These are phyloP conservation scores for Coreius guichenoti DNA, from an alignment of 2,797 vertebrate species.

Conservation along the genomic window DNA sequence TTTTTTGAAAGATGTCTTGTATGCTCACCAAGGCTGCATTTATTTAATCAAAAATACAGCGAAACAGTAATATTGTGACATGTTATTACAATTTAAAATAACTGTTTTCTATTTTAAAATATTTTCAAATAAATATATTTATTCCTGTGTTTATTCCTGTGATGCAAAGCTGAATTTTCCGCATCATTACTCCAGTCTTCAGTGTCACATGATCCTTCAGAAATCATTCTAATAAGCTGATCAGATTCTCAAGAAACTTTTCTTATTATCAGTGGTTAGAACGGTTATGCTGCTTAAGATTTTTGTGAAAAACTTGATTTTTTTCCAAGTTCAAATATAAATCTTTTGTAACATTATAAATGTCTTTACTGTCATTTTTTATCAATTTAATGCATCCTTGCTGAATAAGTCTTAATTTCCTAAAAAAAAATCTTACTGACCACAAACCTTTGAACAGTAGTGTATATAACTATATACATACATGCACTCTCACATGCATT, in stretches of 20 bases:
- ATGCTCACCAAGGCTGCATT: background rate
- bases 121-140: background rate
- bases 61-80: background rate
- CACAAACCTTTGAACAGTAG: background rate
- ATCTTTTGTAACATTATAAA: background rate
- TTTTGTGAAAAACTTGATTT: background rate
- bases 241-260: background rate
- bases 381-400: background rate
- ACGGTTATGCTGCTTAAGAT: too few species aligned
- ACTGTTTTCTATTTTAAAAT: background rate
- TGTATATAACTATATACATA: background rate
- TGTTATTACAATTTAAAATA: background rate
- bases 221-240: background rate
- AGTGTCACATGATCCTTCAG: constrained; percentile 2
- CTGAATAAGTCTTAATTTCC: background rate
- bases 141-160: background rate
- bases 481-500: background rate
- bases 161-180: background rate
- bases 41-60: background rate
- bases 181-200: background rate
- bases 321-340: background rate
- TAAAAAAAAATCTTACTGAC: background rate
- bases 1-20: background rate
- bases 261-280: background rate
- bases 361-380: background rate